A percentile compares a stretch with the other conserved stretches of the same genome.
Evolutionary conservation across 2,113 vertebrate genomes (phyloP).

Genomic region (Malurus alboscapulatus): DNA sequence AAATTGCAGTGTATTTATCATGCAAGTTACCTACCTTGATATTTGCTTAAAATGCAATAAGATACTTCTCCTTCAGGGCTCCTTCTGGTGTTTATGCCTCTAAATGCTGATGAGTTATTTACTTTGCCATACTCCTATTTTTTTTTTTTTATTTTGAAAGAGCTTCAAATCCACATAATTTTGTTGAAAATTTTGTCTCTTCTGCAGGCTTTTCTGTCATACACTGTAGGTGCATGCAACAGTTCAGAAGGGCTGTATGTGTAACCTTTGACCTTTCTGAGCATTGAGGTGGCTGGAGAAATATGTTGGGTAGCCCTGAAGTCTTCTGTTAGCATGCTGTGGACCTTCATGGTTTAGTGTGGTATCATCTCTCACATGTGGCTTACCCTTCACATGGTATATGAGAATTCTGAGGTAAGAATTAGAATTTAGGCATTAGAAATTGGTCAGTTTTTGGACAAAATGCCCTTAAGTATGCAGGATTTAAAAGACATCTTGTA

Average conservation of each 20-base stretch:
- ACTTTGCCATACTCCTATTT: background rate
- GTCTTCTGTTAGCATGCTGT: background rate
- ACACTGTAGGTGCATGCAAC: background rate
- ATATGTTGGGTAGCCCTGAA: background rate
- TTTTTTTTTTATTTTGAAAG: background rate
- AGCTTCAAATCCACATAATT: background rate
- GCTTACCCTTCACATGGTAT: background rate
- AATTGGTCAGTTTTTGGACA: background rate
- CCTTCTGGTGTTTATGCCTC: slow-evolving; percentile 14
- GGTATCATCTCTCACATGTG: background rate
- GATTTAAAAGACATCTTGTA: background rate
- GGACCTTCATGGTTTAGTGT: background rate
- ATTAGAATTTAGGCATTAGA: background rate
- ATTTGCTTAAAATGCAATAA: background rate
- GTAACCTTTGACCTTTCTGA: background rate
- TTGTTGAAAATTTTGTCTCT: background rate
- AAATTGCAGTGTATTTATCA: background rate
- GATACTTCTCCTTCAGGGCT: background rate
- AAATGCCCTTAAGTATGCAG: background rate
- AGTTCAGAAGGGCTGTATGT: background rate
- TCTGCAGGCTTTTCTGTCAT: background rate
- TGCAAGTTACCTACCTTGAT: background rate
- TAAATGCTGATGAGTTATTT: background rate
- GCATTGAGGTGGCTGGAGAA: background rate
- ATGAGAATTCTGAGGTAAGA: background rate